Percentiles rank a stretch among this genome's conserved stretches.
phyloP scores from a whole-genome alignment of 2,888 invertebrate genomes.

The Lasioglossum malachurum region DNA sequence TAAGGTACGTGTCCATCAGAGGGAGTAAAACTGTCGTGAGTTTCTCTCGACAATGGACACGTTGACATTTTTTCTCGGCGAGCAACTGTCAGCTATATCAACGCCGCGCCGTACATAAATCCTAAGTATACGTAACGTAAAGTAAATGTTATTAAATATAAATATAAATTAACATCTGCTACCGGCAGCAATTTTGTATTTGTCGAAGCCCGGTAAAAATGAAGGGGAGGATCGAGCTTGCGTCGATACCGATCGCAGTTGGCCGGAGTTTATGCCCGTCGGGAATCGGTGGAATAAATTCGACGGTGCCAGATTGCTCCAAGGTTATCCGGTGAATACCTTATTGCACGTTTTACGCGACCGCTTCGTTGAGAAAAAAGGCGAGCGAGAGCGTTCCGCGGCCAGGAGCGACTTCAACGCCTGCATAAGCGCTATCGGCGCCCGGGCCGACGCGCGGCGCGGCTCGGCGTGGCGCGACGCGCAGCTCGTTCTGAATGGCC shows the following conservation, averaged over 20 bases:
- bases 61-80: too few relatives aligned
- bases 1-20: too few relatives aligned
- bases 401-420: constrained; percentile 48
- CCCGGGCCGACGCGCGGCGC: constrained; percentile 22
- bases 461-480: constrained; percentile 38
- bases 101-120: too few relatives aligned
- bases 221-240: not conserved
- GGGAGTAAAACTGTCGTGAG: too few relatives aligned
- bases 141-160: too few relatives aligned
- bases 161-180: not conserved
- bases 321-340: constrained; percentile 60
- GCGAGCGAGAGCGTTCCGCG: constrained; percentile 1
- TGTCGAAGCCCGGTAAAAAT: constrained; percentile 3
- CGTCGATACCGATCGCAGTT: constrained; percentile 10
- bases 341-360: constrained; percentile 54
- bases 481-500: constrained; percentile 72
- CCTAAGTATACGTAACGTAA: too few relatives aligned
- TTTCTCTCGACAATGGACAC: too few relatives aligned
- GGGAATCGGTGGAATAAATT: constrained; percentile 50
- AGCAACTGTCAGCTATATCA: too few relatives aligned
- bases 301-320: constrained; percentile 45
- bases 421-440: constrained; percentile 65
- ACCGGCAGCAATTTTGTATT: not conserved
- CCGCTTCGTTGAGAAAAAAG: constrained; percentile 11
- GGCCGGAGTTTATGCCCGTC: constrained; percentile 15